Evolutionary conservation across 2,113 vertebrate species (phyloP), one percentile per base, ranked within the genome.

Genomic region (Sinocyclocheilus rhinocerous): DNA sequence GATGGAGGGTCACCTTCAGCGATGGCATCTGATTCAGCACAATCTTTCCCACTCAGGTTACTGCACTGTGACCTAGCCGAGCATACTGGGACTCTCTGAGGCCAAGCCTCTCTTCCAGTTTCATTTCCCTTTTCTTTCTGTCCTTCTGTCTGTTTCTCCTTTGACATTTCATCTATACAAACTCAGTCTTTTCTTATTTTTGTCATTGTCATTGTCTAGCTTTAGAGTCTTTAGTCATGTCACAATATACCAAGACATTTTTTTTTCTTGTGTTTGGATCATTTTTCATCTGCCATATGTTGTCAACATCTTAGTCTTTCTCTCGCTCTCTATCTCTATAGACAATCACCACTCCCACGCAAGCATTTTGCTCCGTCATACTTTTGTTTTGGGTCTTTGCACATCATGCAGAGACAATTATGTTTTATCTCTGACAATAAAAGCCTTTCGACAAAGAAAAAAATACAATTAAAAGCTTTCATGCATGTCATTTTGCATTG

Each of bases 1-100:
- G 90, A 90, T 84, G 72, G 78, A 92, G 92, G 94, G 95, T 95
- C 94, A 95, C 94, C 95, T 95, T 95, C 94, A 95, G 72, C 90
- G 88, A 91, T 91, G 92, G 88, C 90, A 88, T 91, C 94, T 94
- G 94, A 95, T 94, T 95, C 95, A 95, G 95, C 94, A 95, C 83
- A 91, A 93, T 94, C 93, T 91, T 84, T 89, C 90, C 91, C 90
- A 92, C 92, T 91, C 91, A 80, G 92, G 94, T 94, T 93, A 92
- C 92, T 84, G 88, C 92, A 88, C 91, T 92, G 90, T 88, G 91
- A 94, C 93, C 91, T 92, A 91, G 84, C 91, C 91, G 90, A 83
- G 93, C 85, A 91, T 89, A 91, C 85, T 83, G 89, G 81, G 85
- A 91, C 78, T 77, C 57, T 86, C 22, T 50, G 20, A 24, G 65